Base-by-base conservation (phyloP, 2,888 invertebrate genomes). In the Phania funesta region DNA sequence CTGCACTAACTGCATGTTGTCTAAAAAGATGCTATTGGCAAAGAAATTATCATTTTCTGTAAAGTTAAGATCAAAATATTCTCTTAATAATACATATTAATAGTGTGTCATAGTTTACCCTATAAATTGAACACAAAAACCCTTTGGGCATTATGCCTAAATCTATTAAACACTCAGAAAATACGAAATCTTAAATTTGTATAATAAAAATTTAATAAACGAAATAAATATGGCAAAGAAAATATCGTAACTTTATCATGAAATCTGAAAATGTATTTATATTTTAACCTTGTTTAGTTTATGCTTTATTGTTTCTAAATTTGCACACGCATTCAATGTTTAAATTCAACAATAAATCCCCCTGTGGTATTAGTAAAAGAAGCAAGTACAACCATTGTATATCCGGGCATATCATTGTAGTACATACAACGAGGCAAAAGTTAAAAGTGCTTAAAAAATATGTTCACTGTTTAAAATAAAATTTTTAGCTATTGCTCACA, bases 211-310 rank as follows among this genome's bases (percentile, higher is more conserved):
- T n/a, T 41, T 52, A 26, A 24, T 6, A 58, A 50, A 46, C 2
- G 48, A 58, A 46, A 38, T 4, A 26, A 26, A 76, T 64, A 24
- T 64, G 16, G 32, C 54, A 46, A 18, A 29, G 24, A 44, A 64
- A 52, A 65, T 65, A 79, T 52, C 18, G 38, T 48, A 68, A 80
- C 54, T 74, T 67, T 78, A 78, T 73, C 74, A 60, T 62, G 54
- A 64, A 68, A 80, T 80, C 79, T 48, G 13, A 67, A 74, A 68
- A 74, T 80, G 54, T 80, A 74, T 80, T 80, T 80, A 48, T 68
- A 74, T 52, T 65, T 38, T 22, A 52, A 20, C 11, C 2, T 44
- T 26, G 24, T 60, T 13, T 18, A 18, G 24, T 50, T 58, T 62
- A 18, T 67, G 48, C 46, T 67, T 71, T 62, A 67, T 50, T 78